phyloP scores from a whole-genome alignment of 2,797 vertebrate species.

The Tapirus indicus region DNA sequence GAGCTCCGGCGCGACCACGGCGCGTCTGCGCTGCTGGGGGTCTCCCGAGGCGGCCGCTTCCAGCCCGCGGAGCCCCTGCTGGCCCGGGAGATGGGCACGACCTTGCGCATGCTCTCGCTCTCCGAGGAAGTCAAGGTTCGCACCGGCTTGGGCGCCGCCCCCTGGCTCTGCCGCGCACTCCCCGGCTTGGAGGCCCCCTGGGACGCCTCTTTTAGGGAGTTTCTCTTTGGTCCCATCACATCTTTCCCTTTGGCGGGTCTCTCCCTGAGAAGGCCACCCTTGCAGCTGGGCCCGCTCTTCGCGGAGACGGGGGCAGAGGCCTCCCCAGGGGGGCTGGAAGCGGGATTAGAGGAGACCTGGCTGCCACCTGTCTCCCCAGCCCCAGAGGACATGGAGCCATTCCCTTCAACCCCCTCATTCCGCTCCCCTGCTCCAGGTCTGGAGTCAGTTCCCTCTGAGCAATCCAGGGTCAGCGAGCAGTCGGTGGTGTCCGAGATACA shows the following conservation, averaged over 20 bases:
- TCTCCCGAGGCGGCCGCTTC: constrained; percentile 87
- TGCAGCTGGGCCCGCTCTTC: constrained; percentile 75
- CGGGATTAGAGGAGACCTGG: constrained; percentile 88
- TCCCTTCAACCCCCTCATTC: constrained; percentile 52
- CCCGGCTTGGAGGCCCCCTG: constrained; percentile 82
- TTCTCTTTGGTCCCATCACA: constrained; percentile 80
- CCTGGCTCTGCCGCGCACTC: constrained; percentile 63
- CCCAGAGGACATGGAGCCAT: constrained; percentile 71
- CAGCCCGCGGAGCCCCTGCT: constrained; percentile 85
- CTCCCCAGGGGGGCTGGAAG: constrained; percentile 86
- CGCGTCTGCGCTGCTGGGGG: constrained; percentile 77
- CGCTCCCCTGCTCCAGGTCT: constrained; percentile 83
- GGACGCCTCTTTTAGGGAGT: constrained; percentile 86
- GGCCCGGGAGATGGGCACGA: constrained; percentile 94
- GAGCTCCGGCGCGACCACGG: constrained; percentile 90
- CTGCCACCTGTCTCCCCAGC: constrained; percentile 70
- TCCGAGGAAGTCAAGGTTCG: constrained; percentile 92
- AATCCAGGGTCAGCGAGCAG: constrained; percentile 94
- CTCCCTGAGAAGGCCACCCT: constrained; percentile 81
- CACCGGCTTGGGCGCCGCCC: constrained; percentile 84
- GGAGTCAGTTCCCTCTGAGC: constrained; percentile 91
- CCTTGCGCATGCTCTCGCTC: constrained; percentile 94
- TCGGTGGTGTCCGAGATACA: constrained; percentile 93
- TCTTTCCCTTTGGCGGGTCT: constrained; percentile 85
- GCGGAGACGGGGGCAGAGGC: constrained; percentile 69